Base-by-base conservation (phyloP, 2,888 invertebrate genomes). In the Rhopalosiphum nymphaeae region DNA sequence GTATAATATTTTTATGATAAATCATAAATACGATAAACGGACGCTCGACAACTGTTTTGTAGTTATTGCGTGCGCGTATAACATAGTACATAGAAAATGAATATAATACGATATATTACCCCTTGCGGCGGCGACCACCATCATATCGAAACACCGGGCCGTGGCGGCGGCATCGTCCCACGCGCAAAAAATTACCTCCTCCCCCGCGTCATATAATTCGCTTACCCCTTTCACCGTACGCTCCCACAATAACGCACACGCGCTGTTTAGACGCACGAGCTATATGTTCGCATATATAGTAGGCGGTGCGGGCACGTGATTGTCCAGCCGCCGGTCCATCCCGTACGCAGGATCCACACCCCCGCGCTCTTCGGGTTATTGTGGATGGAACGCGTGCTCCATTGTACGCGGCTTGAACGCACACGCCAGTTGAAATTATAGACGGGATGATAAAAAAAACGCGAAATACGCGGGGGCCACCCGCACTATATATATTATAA, bases 271-370 rank as follows among this genome's bases (percentile, higher is more conserved):
- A 42, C 91, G 29, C 61, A 44, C 61, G 61, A 29, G 16, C 29
- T 57, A 89, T 21, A 53, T 26, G 25, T n/a, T 29, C 44, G 85
- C 85, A 57, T 44, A 29, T 21, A 61, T 56, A 67, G 61, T 67
- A 92, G 67, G 92, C 88, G 92, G 92, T 26, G 49, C 87, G 84
- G 89, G 89, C 93, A 91, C 94, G 94, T 42, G 94, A 94, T 94
- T 86, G 86, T 90, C 94, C 90, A 87, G 85, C 91, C 78, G 42
- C 85, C 84, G 86, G 91, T n/a, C 90, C 56, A 85, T 94, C 85
- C 90, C 57, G 84, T 85, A 86, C 86, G 86, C 56, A 93, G 93
- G 89, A 89, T 93, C 89, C 93, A 90, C 85, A 89, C 93, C 85
- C 93, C 36, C 89, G 16, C 53, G 53, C 11, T 42, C 78, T 29